Evolutionary conservation across 53 echinoderm and acorn worm genomes (phyloP).

Genomic region (Pentamera pediparva): DNA sequence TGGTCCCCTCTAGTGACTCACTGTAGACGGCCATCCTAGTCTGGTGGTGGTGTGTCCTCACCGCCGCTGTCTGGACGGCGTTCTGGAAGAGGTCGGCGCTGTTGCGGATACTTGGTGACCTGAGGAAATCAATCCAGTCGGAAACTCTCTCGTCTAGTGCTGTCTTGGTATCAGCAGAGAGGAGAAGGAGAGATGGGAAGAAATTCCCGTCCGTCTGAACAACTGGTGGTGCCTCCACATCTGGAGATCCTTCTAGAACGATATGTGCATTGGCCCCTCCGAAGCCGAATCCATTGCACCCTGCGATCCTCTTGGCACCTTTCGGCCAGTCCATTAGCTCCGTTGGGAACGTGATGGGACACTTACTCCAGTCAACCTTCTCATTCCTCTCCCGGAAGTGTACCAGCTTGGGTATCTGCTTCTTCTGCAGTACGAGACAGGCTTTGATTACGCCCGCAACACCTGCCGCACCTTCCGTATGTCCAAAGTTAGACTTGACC

Average conservation of each 20-base stretch:
- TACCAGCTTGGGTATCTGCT: slow-evolving; percentile 29
- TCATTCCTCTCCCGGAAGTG: slow-evolving; percentile 22
- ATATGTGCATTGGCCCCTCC: slow-evolving; percentile 40
- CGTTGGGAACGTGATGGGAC: slow-evolving; percentile 4
- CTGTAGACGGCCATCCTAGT: slow-evolving; percentile 3
- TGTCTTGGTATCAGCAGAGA: slow-evolving; percentile 31
- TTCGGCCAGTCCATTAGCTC: slow-evolving; percentile 11
- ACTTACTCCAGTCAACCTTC: slow-evolving; percentile 6
- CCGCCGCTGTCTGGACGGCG: slow-evolving; percentile 24
- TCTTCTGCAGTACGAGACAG: slow-evolving; percentile 14
- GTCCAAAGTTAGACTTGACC: slow-evolving; percentile 35
- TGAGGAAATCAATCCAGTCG: slow-evolving; percentile 30
- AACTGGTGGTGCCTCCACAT: too few relatives aligned
- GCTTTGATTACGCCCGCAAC: slow-evolving; percentile 36
- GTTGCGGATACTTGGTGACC: not conserved
- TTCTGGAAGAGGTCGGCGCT: not conserved
- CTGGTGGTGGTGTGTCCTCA: slow-evolving; percentile 19
- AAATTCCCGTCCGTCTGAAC: not conserved
- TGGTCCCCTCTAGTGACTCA: not conserved
- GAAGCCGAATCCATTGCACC: slow-evolving; percentile 38
- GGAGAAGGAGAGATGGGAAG: not conserved
- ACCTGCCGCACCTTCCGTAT: slow-evolving; percentile 28
- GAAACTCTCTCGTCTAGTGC: not conserved
- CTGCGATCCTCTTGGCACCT: not conserved
- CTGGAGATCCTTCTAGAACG: slow-evolving; percentile 21